Conservation (phyloP, 2,888 invertebrate species). For the Cerastis leucographa region DNA sequence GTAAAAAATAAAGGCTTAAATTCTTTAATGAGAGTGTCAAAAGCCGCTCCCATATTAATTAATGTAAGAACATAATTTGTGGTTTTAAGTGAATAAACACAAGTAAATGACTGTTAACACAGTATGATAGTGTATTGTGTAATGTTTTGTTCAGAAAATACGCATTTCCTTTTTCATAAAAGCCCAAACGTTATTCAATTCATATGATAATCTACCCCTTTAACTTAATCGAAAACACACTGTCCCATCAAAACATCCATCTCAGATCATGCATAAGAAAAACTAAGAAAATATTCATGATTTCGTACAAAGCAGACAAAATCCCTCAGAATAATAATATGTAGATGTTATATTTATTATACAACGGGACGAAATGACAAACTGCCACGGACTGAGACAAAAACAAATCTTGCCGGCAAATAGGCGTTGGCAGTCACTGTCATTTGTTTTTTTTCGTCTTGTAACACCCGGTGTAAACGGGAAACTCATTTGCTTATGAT, state of each 20-base stretch:
- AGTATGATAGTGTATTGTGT: neutral
- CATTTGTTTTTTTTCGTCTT: conserved; percentile 66
- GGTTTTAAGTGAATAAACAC: neutral
- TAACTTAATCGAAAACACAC: conserved; percentile 36
- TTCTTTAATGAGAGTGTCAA: neutral
- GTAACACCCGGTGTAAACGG: conserved; percentile 73
- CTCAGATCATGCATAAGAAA: conserved; percentile 33
- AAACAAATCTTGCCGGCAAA: conserved; percentile 85
- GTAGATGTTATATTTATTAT: conserved; percentile 73
- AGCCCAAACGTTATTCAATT: neutral
- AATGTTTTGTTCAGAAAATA: neutral
- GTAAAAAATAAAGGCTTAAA: neutral
- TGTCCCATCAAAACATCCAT: conserved; percentile 36
- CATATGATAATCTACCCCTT: conserved; percentile 25
- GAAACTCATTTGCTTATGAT: conserved; percentile 80
- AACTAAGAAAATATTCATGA: conserved; percentile 56
- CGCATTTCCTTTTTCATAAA: neutral
- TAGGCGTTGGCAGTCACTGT: conserved; percentile 74
- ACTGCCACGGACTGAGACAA: conserved; percentile 73
- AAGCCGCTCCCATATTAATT: neutral
- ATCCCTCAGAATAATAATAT: conserved; percentile 69
- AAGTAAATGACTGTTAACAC: no score
- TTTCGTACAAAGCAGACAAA: conserved; percentile 33
- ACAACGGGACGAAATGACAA: conserved; percentile 77
- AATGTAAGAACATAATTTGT: neutral